phyloP scores from a whole-genome alignment of 2,797 vertebrate species.

The Anguilla marmorata region DNA sequence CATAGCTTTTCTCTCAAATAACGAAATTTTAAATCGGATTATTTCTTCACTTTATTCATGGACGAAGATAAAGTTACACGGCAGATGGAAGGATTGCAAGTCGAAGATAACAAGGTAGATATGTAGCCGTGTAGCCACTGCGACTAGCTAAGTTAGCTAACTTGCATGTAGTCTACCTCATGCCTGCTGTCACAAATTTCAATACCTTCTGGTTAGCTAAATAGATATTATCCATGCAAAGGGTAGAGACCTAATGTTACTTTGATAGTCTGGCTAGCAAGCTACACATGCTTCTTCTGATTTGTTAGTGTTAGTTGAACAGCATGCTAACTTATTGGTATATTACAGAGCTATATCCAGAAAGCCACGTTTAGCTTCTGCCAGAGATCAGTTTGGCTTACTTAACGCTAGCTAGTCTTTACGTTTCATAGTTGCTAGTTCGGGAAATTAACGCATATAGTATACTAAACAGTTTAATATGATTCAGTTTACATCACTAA shows the following conservation, averaged over 20 bases:
- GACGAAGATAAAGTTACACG: conserved; percentile 61
- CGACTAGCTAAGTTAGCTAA: not conserved
- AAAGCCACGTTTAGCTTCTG: not conserved
- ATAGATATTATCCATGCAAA: not conserved
- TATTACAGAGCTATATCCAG: not conserved
- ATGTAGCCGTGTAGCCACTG: not conserved
- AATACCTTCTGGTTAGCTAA: not conserved
- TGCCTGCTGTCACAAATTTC: not conserved
- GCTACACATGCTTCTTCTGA: not conserved
- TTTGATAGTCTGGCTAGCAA: not conserved
- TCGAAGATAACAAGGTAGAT: conserved; percentile 67
- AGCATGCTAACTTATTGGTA: not conserved
- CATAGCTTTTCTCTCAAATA: not conserved
- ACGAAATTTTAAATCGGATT: not conserved
- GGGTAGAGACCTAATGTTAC: not conserved
- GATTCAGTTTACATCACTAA: not conserved
- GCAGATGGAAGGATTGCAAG: conserved; percentile 67
- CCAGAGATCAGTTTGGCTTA: not conserved
- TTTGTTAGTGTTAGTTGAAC: not conserved
- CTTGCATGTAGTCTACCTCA: too few relatives aligned
- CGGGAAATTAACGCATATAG: too few relatives aligned
- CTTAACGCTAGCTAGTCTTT: too few relatives aligned
- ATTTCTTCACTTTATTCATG: conserved; percentile 50
- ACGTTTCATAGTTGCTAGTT: too few relatives aligned
- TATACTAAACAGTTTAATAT: not conserved